phyloP scores from a whole-genome alignment of 2,888 invertebrate genomes.

The Troilus luridus region DNA sequence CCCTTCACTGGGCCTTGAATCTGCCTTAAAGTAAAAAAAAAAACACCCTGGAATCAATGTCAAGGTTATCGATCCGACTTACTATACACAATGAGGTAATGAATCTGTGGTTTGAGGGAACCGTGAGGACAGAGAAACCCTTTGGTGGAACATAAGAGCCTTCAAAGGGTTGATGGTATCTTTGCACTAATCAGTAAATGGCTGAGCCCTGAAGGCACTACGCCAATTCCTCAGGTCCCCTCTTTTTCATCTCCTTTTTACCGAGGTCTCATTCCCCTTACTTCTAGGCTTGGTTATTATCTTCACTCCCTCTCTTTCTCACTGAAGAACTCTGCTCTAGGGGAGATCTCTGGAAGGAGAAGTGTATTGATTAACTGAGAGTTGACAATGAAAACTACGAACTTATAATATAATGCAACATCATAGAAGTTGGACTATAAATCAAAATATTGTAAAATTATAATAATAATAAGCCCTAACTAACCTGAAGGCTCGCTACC shows the following conservation, averaged over 20 bases:
- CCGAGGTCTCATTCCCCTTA: not conserved
- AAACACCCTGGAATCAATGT: not conserved
- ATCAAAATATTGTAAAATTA: no score
- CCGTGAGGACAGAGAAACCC: not conserved
- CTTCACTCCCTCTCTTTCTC: not conserved
- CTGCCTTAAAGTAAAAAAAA: not conserved
- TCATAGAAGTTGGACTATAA: no score
- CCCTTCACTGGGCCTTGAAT: not conserved
- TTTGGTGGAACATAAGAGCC: not conserved
- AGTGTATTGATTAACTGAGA: not conserved
- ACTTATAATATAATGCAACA: no score
- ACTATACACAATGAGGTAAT: not conserved
- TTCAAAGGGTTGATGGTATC: constrained; percentile 6
- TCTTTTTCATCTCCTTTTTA: constrained; percentile 12
- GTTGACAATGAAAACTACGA: not conserved
- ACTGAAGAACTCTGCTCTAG: not conserved
- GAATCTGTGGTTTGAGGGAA: not conserved
- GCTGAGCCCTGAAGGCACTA: not conserved
- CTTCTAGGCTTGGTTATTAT: not conserved
- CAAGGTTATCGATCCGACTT: not conserved
- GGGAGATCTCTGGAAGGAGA: not conserved
- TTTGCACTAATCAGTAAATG: constrained; percentile 29
- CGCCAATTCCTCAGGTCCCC: not conserved
- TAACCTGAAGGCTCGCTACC: no score
- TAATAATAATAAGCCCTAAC: no score